These are phyloP conservation scores for Epizoanthus rinbou DNA, from an alignment of 92 coral and sea anemone genomes.

Conservation along the genomic window DNA sequence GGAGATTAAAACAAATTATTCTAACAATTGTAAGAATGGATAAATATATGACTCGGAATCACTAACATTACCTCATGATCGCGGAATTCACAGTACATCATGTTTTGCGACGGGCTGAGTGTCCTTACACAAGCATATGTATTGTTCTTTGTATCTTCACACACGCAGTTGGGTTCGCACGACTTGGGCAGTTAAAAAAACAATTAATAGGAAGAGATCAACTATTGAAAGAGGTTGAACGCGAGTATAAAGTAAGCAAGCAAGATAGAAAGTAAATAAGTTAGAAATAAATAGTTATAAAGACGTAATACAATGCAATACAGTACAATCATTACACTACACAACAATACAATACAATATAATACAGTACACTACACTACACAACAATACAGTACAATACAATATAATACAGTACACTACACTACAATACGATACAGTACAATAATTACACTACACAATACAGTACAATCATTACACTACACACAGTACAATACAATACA, in stretches of 20 bases:
- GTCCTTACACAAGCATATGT: slow-evolving; percentile 85
- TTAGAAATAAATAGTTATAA: neutral
- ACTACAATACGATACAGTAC: too few relatives aligned
- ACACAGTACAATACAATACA: too few relatives aligned
- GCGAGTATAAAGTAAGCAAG: neutral
- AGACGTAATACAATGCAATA: too few relatives aligned
- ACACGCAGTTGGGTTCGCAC: slow-evolving; percentile 81
- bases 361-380: too few relatives aligned
- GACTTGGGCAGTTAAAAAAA: slow-evolving; percentile 33
- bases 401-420: too few relatives aligned
- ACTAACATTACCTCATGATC: slow-evolving; percentile 65
- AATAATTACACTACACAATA: too few relatives aligned
- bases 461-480: too few relatives aligned
- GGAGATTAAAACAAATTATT: too few relatives aligned
- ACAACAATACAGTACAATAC: too few relatives aligned
- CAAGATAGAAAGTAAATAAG: neutral
- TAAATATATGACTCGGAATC: neutral
- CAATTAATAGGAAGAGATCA: too few relatives aligned
- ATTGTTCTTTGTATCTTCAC: slow-evolving; percentile 89
- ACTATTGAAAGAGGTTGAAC: neutral
- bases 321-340: too few relatives aligned
- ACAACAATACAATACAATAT: too few relatives aligned
- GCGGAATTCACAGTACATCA: slow-evolving; percentile 78
- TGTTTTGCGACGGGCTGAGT: slow-evolving; percentile 48
- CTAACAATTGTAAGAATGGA: neutral